Conservation (phyloP, 2,113 vertebrate genomes). For the Cyprinodon tularosa region DNA sequence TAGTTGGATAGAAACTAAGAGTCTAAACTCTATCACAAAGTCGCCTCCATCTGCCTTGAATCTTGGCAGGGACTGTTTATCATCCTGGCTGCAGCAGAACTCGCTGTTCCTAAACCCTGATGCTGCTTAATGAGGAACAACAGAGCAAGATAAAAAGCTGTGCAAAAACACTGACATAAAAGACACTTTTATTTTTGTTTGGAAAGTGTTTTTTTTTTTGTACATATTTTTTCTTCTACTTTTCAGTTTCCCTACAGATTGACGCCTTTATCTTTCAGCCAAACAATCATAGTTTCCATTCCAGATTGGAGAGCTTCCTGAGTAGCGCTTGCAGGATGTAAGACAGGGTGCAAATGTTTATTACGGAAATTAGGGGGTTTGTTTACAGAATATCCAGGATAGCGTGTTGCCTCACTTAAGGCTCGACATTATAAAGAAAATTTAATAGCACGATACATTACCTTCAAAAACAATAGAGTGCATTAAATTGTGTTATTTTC, state of each 20-base stretch:
- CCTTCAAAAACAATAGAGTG: too few species aligned
- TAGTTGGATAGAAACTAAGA: constrained; percentile 3
- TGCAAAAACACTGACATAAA: constrained; percentile 23
- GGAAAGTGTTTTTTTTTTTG: constrained; percentile 9
- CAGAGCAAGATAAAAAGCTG: constrained; percentile 21
- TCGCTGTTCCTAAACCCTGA: constrained; percentile 53
- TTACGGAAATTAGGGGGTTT: neutral
- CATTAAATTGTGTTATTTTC: too few species aligned
- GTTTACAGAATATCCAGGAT: neutral
- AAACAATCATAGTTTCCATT: neutral
- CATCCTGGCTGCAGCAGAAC: constrained; percentile 47
- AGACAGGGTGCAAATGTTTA: neutral
- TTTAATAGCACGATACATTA: too few species aligned
- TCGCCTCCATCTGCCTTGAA: constrained; percentile 70
- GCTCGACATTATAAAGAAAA: too few species aligned
- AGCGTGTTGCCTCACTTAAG: neutral
- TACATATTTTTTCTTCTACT: neutral
- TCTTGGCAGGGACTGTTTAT: constrained; percentile 53
- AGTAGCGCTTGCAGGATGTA: neutral
- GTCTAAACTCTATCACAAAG: constrained; percentile 48
- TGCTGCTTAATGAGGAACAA: constrained; percentile 34
- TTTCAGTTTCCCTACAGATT: neutral
- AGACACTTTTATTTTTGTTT: constrained; percentile 37
- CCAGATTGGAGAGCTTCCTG: neutral
- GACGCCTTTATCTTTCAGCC: neutral